Percentiles rank a stretch among this genome's conserved stretches.
These are phyloP conservation scores for Idris sp. DNA, from an alignment of 1,140 invertebrate species.

Conservation along the genomic window DNA sequence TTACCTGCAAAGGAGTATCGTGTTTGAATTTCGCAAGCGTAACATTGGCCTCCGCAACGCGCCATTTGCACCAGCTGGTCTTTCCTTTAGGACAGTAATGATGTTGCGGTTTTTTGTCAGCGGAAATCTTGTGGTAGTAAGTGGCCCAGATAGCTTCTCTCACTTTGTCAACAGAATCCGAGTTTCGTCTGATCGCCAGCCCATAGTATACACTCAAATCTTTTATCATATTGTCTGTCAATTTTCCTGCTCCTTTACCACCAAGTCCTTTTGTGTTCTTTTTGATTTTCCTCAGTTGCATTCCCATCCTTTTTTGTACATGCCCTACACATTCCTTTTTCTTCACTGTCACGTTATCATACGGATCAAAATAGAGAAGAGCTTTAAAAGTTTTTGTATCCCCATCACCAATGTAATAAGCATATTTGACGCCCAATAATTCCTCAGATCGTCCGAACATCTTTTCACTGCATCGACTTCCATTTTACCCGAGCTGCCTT, in stretches of 20 bases:
- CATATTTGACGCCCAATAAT: slow-evolving; percentile 2
- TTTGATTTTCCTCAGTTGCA: slow-evolving; percentile 3
- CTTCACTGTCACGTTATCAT: background rate
- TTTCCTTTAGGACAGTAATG: slow-evolving; percentile 5
- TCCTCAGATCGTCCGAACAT: slow-evolving; percentile 4
- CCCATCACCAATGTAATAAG: too few species aligned
- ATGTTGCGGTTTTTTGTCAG: too few species aligned
- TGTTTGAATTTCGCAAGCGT: too few species aligned
- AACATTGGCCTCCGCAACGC: slow-evolving; percentile 2
- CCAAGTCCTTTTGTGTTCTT: too few species aligned
- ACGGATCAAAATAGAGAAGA: background rate
- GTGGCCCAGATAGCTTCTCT: slow-evolving; percentile 6
- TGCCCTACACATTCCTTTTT: too few species aligned
- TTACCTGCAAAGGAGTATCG: too few species aligned
- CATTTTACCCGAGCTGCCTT: slow-evolving; percentile 5
- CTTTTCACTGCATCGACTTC: slow-evolving; percentile 1
- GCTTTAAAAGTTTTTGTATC: too few species aligned
- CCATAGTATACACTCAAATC: slow-evolving; percentile 9
- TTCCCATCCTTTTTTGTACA: too few species aligned
- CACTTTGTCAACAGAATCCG: slow-evolving; percentile 2
- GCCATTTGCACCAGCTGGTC: slow-evolving; percentile 1
- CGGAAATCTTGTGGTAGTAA: too few species aligned
- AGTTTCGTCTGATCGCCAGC: background rate
- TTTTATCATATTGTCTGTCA: too few species aligned
- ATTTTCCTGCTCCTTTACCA: too few species aligned